These are phyloP conservation scores for Paedocypris sp. DNA, from an alignment of 2,113 vertebrate species.

Conservation along the genomic window DNA sequence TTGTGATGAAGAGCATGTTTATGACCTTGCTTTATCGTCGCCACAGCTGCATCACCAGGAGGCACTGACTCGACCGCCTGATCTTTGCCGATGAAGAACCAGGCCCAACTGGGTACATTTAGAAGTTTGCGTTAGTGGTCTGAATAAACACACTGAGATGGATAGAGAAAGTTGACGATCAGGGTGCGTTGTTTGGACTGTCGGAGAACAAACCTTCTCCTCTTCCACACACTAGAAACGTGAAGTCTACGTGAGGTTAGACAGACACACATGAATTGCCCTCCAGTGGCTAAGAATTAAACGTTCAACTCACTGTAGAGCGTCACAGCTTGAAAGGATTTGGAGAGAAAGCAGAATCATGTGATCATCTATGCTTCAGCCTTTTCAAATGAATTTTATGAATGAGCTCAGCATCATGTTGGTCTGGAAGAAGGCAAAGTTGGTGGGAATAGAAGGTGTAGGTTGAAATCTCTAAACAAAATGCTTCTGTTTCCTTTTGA, in stretches of 20 bases:
- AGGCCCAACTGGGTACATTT: neutral
- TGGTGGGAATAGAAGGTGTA: too few relatives aligned
- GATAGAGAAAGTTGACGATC: neutral
- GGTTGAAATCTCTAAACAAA: too few relatives aligned
- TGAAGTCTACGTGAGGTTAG: too few relatives aligned
- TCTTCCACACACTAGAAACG: neutral
- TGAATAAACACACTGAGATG: neutral
- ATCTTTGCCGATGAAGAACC: neutral
- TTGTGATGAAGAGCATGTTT: conserved; percentile 10
- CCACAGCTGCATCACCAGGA: neutral
- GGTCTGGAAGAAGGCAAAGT: too few relatives aligned
- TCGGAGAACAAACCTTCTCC: neutral
- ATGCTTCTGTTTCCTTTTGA: conserved; percentile 12
- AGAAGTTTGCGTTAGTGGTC: neutral
- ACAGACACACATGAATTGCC: conserved; percentile 43
- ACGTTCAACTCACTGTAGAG: neutral
- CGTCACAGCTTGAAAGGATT: neutral
- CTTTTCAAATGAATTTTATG: neutral
- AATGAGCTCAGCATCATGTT: too few relatives aligned
- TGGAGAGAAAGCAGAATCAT: neutral
- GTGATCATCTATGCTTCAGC: neutral
- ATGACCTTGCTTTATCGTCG: neutral
- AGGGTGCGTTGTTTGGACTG: neutral
- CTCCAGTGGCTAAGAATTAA: conserved; percentile 49
- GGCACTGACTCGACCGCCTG: neutral